phyloP scores from a whole-genome alignment of 1,140 invertebrate species.

The Orchesella cincta region DNA sequence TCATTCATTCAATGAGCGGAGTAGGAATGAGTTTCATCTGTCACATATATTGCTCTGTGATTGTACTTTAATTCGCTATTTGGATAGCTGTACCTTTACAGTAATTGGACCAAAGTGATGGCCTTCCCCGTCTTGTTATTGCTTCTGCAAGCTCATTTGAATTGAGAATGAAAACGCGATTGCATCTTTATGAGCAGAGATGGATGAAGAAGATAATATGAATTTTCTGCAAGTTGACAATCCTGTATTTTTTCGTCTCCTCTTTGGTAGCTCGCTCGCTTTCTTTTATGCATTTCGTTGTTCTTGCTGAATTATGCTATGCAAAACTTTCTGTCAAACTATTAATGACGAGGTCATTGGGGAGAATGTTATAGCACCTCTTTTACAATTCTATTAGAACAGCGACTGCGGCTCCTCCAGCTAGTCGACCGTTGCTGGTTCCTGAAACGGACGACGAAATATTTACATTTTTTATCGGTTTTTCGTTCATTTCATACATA shows the following conservation, averaged over 20 bases:
- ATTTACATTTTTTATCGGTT: too few species aligned
- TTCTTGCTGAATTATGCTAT: too few species aligned
- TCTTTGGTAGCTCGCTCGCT: too few species aligned
- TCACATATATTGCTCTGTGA: neutral
- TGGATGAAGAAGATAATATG: neutral
- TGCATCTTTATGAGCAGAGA: constrained; percentile 7
- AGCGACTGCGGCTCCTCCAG: too few species aligned
- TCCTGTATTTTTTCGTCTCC: neutral
- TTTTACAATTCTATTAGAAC: too few species aligned
- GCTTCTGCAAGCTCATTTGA: neutral
- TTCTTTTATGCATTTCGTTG: too few species aligned
- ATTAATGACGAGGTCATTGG: too few species aligned
- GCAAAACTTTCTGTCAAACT: too few species aligned
- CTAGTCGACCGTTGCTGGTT: too few species aligned
- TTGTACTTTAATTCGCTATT: constrained; percentile 5
- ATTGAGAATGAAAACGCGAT: neutral
- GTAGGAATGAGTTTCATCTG: neutral
- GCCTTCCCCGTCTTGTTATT: neutral
- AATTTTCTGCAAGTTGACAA: neutral
- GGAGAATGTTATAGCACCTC: too few species aligned
- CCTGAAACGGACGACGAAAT: too few species aligned
- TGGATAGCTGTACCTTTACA: neutral
- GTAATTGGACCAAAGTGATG: neutral
- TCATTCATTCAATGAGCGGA: neutral
- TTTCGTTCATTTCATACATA: too few species aligned